A percentile compares a stretch with the other conserved stretches of the same genome.
phyloP scores from a whole-genome alignment of 2,888 invertebrate genomes.

The Torymus aiolomorphi region DNA sequence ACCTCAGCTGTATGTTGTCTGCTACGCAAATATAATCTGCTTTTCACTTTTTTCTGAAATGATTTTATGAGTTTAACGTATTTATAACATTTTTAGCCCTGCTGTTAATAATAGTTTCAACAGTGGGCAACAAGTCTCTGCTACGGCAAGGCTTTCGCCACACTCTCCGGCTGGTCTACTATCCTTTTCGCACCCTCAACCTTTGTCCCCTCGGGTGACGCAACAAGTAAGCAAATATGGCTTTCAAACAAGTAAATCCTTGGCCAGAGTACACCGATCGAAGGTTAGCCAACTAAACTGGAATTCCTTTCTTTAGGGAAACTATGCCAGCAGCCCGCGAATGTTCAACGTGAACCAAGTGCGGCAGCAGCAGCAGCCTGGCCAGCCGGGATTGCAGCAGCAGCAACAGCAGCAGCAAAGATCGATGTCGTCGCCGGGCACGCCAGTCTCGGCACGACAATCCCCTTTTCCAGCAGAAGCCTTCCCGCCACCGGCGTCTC shows the following conservation, averaged over 20 bases:
- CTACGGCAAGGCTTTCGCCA: slow-evolving; percentile 78
- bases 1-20: slow-evolving; percentile 71
- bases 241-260: no score
- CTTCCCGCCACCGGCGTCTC: slow-evolving; percentile 78
- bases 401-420: slow-evolving; percentile 81
- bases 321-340: slow-evolving; percentile 72
- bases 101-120: slow-evolving; percentile 75
- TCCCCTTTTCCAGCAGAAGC: slow-evolving; percentile 78
- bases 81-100: slow-evolving; percentile 63
- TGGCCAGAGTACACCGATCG: no score
- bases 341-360: slow-evolving; percentile 75
- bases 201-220: slow-evolving; percentile 78
- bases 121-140: slow-evolving; percentile 74
- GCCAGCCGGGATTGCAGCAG: slow-evolving; percentile 72
- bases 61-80: no score
- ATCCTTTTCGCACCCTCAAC: slow-evolving; percentile 77
- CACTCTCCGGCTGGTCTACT: slow-evolving; percentile 76
- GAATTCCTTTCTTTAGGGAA: slow-evolving; percentile 64
- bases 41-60: neutral
- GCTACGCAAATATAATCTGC: slow-evolving; percentile 20
- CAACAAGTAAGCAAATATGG: slow-evolving; percentile 74
- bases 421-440: slow-evolving; percentile 84
- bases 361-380: slow-evolving; percentile 78
- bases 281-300: neutral
- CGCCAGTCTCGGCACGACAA: slow-evolving; percentile 77